phyloP scores from a whole-genome alignment of 2,113 vertebrate species.

The Xenus cinereus region DNA sequence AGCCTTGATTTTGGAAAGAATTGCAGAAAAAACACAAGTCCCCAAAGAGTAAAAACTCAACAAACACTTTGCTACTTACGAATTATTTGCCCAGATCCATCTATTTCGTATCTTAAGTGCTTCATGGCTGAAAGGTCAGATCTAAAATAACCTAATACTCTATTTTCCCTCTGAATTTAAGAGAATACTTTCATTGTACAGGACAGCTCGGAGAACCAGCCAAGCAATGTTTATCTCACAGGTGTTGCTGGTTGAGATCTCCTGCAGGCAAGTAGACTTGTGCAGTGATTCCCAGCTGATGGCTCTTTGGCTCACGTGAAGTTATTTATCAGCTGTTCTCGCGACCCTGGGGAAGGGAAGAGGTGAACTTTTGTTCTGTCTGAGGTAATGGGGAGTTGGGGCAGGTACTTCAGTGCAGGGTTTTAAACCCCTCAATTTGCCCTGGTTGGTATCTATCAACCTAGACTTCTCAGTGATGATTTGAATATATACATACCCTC shows the following conservation, averaged over 20 bases:
- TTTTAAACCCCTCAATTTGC: neutral
- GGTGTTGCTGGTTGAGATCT: neutral
- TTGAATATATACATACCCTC: neutral
- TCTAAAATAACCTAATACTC: neutral
- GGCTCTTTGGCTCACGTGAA: neutral
- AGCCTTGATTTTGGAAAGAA: neutral
- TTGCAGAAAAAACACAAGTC: neutral
- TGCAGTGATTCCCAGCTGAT: neutral
- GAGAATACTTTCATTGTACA: neutral
- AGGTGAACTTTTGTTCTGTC: neutral
- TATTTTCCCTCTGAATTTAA: neutral
- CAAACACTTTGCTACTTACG: neutral
- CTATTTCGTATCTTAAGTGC: neutral
- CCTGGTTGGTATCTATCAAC: rapidly evolving
- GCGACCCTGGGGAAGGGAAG: neutral
- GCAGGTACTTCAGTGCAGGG: neutral
- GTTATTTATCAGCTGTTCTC: neutral
- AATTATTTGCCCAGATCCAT: slow-evolving; percentile 13
- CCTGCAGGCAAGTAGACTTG: neutral
- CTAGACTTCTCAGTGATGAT: neutral
- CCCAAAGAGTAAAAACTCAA: neutral
- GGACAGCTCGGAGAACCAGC: neutral
- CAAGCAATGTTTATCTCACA: neutral
- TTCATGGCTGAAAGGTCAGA: neutral
- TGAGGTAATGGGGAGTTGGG: neutral